A percentile compares a stretch with the other conserved stretches of the same genome.
phyloP scores from a whole-genome alignment of 2,113 vertebrate species.

The Dipodomys spectabilis region DNA sequence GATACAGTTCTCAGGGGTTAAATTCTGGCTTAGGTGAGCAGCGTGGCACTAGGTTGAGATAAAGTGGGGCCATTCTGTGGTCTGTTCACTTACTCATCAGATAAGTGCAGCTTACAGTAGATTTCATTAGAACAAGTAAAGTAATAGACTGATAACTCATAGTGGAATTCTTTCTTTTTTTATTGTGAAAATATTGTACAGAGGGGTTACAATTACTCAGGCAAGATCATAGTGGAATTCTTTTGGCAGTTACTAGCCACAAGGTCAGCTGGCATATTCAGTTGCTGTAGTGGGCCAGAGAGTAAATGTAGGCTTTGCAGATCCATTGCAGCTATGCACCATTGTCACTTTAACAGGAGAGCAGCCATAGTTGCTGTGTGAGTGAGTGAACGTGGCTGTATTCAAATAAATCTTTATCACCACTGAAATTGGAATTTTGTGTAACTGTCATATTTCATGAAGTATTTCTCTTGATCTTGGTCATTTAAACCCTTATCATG shows the following conservation, averaged over 20 bases:
- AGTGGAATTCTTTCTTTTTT: neutral
- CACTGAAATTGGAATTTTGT: neutral
- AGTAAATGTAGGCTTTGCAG: neutral
- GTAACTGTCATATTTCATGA: neutral
- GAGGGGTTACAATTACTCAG: too few species aligned
- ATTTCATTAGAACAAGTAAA: slow-evolving; percentile 1
- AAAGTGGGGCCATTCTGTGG: neutral
- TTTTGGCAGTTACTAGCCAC: neutral
- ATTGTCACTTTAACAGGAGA: neutral
- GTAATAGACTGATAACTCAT: neutral
- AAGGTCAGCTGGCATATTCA: neutral
- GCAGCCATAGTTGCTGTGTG: neutral
- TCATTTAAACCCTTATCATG: neutral
- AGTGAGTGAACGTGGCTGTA: neutral
- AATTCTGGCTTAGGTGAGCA: neutral
- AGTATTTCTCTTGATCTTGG: neutral
- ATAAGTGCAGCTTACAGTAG: neutral
- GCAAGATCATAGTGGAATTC: too few species aligned
- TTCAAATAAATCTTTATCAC: neutral
- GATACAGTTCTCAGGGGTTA: neutral
- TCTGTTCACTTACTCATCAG: neutral
- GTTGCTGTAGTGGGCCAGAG: neutral
- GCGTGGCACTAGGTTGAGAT: neutral
- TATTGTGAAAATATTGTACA: too few species aligned
- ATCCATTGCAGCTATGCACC: neutral